Conservation (phyloP, 2,797 vertebrate species). For the Emydoidea blandingii region DNA sequence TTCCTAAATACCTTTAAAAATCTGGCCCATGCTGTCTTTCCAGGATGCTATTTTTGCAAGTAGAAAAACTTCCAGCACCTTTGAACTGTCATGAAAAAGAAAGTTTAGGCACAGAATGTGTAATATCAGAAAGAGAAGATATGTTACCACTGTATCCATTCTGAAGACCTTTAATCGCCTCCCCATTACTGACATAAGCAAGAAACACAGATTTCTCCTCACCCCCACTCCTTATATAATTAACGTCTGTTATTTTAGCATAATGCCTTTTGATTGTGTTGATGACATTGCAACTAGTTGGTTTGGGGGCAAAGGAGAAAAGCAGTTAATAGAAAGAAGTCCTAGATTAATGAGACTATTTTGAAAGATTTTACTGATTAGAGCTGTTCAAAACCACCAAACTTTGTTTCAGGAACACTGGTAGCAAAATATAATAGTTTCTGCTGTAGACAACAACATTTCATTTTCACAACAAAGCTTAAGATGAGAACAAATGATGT, state of each 20-base stretch:
- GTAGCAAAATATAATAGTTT: background rate
- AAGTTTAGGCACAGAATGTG: background rate
- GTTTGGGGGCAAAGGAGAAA: background rate
- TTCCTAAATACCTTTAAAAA: background rate
- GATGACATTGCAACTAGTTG: background rate
- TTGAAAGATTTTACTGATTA: conserved; percentile 7
- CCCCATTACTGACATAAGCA: background rate
- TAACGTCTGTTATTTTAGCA: background rate
- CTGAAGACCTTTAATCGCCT: background rate
- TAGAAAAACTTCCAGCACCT: background rate
- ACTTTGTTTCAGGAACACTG: background rate
- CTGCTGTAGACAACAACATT: background rate
- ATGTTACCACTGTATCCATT: background rate
- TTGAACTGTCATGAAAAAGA: background rate
- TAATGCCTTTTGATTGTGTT: background rate
- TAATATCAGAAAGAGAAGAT: background rate
- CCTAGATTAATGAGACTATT: conserved; percentile 34
- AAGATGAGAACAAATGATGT: background rate
- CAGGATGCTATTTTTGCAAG: background rate
- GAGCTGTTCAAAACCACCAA: background rate
- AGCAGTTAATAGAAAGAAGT: background rate
- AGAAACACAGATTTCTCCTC: background rate
- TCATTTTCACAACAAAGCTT: background rate
- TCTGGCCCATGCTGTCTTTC: background rate
- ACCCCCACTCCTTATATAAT: background rate